Percentiles rank a stretch among this genome's conserved stretches.
phyloP scores from a whole-genome alignment of 2,113 vertebrate species.

The Apodemus sylvaticus region DNA sequence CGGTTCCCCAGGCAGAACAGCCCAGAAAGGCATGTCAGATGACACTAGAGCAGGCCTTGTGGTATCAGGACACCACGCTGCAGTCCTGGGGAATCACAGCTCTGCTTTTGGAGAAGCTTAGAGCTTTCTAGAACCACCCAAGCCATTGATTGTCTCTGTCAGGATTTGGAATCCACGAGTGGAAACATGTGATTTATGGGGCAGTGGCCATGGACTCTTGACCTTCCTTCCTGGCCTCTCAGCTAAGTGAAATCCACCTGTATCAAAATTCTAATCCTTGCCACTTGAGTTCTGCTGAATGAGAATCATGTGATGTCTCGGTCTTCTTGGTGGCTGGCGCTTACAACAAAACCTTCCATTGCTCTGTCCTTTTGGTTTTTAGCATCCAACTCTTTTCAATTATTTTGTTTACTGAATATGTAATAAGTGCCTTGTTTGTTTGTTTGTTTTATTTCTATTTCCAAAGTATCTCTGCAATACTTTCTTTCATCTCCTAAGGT shows the following conservation, averaged over 20 bases:
- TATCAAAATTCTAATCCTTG: background rate
- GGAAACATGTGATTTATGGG: background rate
- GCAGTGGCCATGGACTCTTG: background rate
- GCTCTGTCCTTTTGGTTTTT: background rate
- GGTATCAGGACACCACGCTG: too few species aligned
- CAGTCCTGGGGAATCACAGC: background rate
- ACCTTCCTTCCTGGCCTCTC: background rate
- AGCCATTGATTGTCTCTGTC: background rate
- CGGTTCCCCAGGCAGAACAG: background rate
- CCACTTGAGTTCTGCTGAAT: background rate
- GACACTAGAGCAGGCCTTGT: too few species aligned
- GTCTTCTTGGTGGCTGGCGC: too few species aligned
- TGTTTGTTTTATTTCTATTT: background rate
- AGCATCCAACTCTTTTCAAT: background rate
- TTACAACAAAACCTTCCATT: background rate
- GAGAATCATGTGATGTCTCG: too few species aligned
- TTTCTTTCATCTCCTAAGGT: background rate
- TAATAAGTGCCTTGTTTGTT: background rate
- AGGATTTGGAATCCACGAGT: accelerated
- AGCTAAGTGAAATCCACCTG: background rate
- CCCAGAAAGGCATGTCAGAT: background rate
- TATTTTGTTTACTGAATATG: background rate
- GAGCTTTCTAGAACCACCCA: background rate
- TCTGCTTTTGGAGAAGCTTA: background rate
- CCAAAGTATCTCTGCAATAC: background rate